Evolutionary conservation across 2,113 vertebrate genomes (phyloP).

Genomic region (Pluvianellus socialis): DNA sequence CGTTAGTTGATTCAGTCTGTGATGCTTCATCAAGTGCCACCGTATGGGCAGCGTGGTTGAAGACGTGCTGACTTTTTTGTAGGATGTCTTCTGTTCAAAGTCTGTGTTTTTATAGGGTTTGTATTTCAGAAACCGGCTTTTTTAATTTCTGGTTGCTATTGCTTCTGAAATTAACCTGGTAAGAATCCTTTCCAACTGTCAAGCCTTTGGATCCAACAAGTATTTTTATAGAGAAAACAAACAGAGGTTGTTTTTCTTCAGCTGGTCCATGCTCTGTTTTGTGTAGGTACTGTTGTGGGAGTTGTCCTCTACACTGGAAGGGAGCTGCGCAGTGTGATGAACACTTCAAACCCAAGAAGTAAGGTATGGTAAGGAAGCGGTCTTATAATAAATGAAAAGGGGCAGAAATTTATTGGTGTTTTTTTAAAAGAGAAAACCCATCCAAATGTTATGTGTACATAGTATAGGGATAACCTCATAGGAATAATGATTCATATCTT

Average conservation of each 20-base stretch:
- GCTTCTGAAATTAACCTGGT: background rate
- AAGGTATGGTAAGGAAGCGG: constrained; percentile 80
- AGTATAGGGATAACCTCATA: background rate
- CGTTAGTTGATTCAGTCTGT: background rate
- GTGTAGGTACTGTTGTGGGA: constrained; percentile 90
- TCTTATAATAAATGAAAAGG: background rate
- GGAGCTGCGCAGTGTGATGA: constrained; percentile 97
- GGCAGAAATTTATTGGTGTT: background rate
- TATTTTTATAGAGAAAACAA: background rate
- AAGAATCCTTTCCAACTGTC: background rate
- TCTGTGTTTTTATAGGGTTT: background rate
- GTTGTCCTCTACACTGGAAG: constrained; percentile 96
- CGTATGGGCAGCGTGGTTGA: background rate
- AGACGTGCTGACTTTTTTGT: background rate
- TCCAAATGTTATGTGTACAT: background rate
- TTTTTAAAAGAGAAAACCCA: background rate
- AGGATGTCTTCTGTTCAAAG: background rate
- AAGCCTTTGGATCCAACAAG: background rate
- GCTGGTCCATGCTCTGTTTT: background rate
- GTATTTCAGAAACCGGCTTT: background rate
- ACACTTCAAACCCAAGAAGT: constrained; percentile 92
- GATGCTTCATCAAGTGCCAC: background rate
- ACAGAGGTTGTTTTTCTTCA: background rate
- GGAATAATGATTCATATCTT: background rate
- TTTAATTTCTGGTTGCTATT: background rate